phyloP scores from a whole-genome alignment of 1,140 invertebrate genomes.

The Piezodorus guildinii region DNA sequence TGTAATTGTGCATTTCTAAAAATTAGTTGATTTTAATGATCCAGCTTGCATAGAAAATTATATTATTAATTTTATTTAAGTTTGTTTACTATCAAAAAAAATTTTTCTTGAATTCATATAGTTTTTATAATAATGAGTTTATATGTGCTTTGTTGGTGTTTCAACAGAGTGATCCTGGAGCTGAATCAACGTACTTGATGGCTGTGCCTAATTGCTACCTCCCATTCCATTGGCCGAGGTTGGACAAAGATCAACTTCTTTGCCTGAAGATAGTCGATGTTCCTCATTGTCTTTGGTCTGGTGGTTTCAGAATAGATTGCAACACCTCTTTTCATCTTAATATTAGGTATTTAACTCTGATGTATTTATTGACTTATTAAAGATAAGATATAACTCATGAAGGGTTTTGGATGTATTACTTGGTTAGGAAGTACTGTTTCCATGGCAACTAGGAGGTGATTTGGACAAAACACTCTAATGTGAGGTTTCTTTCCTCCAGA shows the following conservation, averaged over 20 bases:
- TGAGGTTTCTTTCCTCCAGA: no score
- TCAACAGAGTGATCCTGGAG: slow-evolving; percentile 48
- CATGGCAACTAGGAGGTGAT: no score
- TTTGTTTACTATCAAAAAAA: no score
- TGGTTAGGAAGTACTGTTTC: no score
- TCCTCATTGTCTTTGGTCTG: slow-evolving; percentile 76
- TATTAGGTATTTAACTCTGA: slow-evolving; percentile 46
- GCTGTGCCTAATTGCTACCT: slow-evolving; percentile 78
- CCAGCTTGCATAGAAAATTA: no score
- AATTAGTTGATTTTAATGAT: no score
- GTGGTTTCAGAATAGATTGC: slow-evolving; percentile 78
- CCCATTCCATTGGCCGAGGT: slow-evolving; percentile 88
- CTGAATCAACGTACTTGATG: slow-evolving; percentile 54
- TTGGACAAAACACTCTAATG: no score
- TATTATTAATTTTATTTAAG: no score
- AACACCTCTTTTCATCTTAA: slow-evolving; percentile 85
- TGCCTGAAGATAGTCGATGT: slow-evolving; percentile 69
- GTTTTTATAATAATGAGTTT: not conserved
- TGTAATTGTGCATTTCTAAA: no score
- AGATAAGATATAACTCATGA: no score
- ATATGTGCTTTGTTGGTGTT: not conserved
- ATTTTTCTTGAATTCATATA: not conserved
- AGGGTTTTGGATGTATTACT: no score
- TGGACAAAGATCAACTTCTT: slow-evolving; percentile 76
- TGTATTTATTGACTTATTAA: no score